Evolutionary conservation across 2,797 vertebrate species (phyloP).

Genomic region (Delichon dasypus): DNA sequence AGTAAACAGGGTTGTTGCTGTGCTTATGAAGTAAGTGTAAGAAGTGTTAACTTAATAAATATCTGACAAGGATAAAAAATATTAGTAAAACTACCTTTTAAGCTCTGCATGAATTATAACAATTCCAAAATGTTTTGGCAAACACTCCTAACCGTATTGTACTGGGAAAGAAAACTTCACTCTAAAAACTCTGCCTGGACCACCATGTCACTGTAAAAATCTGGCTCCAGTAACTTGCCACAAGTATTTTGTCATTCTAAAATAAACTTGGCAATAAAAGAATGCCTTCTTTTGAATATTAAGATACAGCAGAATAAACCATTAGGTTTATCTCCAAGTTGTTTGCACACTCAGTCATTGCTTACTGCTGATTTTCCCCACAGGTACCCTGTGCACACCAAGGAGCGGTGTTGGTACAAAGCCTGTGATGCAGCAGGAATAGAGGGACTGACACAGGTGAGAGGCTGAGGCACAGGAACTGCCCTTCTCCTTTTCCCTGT

Average conservation of each 20-base stretch:
- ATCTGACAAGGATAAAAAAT: neutral
- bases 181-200: neutral
- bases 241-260: neutral
- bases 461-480: neutral
- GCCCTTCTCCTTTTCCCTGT: neutral
- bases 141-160: neutral
- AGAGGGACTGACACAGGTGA: fast-evolving
- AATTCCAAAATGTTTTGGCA: neutral
- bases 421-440: neutral
- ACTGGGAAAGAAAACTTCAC: neutral
- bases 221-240: neutral
- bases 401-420: neutral
- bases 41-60: neutral
- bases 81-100: neutral
- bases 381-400: neutral
- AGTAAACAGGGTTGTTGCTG: neutral
- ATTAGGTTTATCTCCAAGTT: neutral
- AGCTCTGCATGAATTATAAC: neutral
- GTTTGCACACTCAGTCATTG: neutral
- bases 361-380: neutral
- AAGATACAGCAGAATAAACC: neutral
- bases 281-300: neutral
- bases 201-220: neutral
- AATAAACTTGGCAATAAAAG: neutral
- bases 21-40: neutral